Conservation (phyloP, 64 coral and sea anemone genomes). For the Hydrozoanthus tunicans region DNA sequence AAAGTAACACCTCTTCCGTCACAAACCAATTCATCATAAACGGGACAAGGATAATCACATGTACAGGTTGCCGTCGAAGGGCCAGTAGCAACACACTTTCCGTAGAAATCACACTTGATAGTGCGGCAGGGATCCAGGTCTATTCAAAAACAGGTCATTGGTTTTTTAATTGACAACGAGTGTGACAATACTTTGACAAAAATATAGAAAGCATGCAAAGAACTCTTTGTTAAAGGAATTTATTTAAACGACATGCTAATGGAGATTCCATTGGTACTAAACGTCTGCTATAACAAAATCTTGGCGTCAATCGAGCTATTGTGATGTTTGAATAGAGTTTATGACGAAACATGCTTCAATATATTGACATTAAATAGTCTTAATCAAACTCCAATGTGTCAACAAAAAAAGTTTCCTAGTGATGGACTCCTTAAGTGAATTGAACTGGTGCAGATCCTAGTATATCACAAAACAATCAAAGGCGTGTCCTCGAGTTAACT, state of each 20-base stretch:
- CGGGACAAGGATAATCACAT: slow-evolving; percentile 62
- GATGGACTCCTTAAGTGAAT: too few species aligned
- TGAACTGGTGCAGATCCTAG: too few species aligned
- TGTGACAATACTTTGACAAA: slow-evolving; percentile 1
- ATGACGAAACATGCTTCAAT: neutral
- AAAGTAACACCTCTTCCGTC: slow-evolving; percentile 60
- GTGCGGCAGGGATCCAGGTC: slow-evolving; percentile 70
- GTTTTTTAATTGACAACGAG: neutral
- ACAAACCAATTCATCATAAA: slow-evolving; percentile 65
- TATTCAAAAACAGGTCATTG: neutral
- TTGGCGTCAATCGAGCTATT: neutral
- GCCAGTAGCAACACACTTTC: slow-evolving; percentile 53
- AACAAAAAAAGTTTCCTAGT: too few species aligned
- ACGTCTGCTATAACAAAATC: slow-evolving; percentile 10
- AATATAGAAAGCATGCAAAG: slow-evolving; percentile 1
- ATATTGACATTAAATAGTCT: too few species aligned
- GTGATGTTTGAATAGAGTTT: slow-evolving; percentile 10
- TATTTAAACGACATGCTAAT: neutral
- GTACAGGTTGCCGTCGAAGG: slow-evolving; percentile 28
- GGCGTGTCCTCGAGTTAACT: too few species aligned
- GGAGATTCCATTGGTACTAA: neutral
- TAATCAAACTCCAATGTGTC: too few species aligned
- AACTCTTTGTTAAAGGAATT: slow-evolving; percentile 6
- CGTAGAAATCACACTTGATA: slow-evolving; percentile 63
- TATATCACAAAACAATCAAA: too few species aligned